Evolutionary conservation across 2,888 invertebrate species (phyloP), one percentile per base, ranked within the genome.

Genomic region (Caradrina clavipalpis): DNA sequence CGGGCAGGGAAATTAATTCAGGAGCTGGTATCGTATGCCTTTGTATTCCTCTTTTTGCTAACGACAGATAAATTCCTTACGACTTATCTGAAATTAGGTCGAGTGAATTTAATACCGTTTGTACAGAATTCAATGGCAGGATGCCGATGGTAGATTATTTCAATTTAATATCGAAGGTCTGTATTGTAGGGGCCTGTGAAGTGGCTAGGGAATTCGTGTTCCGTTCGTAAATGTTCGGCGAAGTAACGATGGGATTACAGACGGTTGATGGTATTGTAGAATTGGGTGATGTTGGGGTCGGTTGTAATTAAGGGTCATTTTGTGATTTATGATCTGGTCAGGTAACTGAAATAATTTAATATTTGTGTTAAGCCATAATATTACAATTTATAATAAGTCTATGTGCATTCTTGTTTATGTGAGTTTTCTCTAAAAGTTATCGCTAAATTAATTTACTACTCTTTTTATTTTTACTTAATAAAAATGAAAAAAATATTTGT

Each of bases 1-100:
- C 89, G 91, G 89, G 90, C 81, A 80, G 72, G 78, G 75, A 82
- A 89, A 91, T 90, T 91, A 89, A 90, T 90, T 88, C 88, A 83
- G 84, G 83, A 81, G 65, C 85, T 80, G 78, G 86, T 87, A 91
- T 89, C 87, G 83, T 81, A 76, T 76, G 85, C 88, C 86, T 89
- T 91, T 91, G 90, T 91, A 80, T 79, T 85, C 78, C 81, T 86
- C 88, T 91, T 91, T 92, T 91, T 91, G 91, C 85, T 84, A 87
- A 86, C 87, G 92, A 90, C 91, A 91, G 90, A 90, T 91, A 91
- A 89, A 89, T 90, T 87, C 85, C 84, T 85, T 80, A 73, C 71
- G 85, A 83, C 85, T 90, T 90, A 91, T 91, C 89, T 91, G 69
- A 85, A 87, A 89, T 87, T 87, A 88, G 86, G 86, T 84, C 82